Conservation (phyloP, 1,140 invertebrate species). For the Caenorhabditis latens region DNA sequence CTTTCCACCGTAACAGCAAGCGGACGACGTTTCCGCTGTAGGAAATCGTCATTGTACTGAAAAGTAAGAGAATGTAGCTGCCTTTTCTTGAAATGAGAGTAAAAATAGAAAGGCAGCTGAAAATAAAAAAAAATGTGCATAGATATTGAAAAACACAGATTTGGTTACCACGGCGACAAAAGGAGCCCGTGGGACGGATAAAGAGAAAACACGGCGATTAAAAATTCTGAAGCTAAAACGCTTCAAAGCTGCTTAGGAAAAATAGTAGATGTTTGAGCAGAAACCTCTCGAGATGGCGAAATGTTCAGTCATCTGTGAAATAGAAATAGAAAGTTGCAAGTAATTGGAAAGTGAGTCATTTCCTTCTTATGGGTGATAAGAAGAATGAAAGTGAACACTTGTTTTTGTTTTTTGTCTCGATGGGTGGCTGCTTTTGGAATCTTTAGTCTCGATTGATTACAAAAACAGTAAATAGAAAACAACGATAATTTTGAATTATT, state of each 20-base stretch:
- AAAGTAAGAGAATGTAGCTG: neutral
- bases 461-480: neutral
- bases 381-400: neutral
- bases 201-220: neutral
- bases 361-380: neutral
- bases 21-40: conserved; percentile 61
- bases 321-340: neutral
- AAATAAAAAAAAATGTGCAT: neutral
- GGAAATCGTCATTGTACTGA: conserved; percentile 58
- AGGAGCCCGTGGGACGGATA: neutral
- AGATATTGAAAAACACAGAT: conserved; percentile 19
- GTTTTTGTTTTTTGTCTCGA: neutral
- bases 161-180: conserved; percentile 31
- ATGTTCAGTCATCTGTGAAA: neutral
- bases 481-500: neutral
- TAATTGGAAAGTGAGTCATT: neutral
- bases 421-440: neutral
- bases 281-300: neutral
- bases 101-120: neutral
- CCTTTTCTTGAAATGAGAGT: neutral
- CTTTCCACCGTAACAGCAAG: conserved; percentile 61
- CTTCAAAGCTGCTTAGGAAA: neutral
- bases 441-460: neutral
- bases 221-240: neutral
- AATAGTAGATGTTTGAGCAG: neutral